Base-by-base conservation (phyloP, 2,888 invertebrate species). In the Dynastes grantii region DNA sequence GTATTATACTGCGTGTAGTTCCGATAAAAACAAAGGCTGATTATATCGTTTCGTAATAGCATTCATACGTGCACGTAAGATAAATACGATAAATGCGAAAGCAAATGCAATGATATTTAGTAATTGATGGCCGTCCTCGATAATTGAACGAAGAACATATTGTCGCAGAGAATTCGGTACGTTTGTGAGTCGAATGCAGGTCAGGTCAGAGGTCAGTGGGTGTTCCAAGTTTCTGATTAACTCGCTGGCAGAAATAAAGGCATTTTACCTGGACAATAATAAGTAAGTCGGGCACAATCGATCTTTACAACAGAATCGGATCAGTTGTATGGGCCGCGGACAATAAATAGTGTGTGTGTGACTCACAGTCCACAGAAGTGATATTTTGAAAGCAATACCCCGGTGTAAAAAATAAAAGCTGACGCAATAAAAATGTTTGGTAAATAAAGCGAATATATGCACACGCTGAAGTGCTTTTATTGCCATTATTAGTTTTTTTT, bases 21-120 rank as follows among this genome's bases (percentile, higher is more conserved):
- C 51, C 53, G 32, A 55, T 55, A 53, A 71, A 71, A 53, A 71
- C 29, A 53, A 53, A 71, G 55, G 13, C 37, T 37, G 70, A 71
- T 71, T 53, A 51, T 71, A 71, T 71, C 70, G 55, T 71, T 71
- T 71, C 70, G 55, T 71, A 71, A 71, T 71, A 71, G 16, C 27
- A 16, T 16, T 16, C 32, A 32, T 37, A 55, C 16, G 53, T 55
- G 37, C 53, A 51, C 29, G 37, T 16, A 37, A n/a, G n/a, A 53
- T 53, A 53, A 53, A 53, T 22, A 27, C 55, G 51, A 27, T 51
- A 27, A 51, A 68, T 49, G 27, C 53, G 49, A 68, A 68, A 51
- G 27, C 51, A 51, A 55, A 37, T n/a, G 55, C 55, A 55, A 16
- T 71, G 53, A 71, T 51, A 71, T 71, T 37, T 32, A 55, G 32